Percentiles rank a stretch among this genome's conserved stretches.
Conservation (phyloP, 2,888 invertebrate species). For the Caenorhabditis japonica region DNA sequence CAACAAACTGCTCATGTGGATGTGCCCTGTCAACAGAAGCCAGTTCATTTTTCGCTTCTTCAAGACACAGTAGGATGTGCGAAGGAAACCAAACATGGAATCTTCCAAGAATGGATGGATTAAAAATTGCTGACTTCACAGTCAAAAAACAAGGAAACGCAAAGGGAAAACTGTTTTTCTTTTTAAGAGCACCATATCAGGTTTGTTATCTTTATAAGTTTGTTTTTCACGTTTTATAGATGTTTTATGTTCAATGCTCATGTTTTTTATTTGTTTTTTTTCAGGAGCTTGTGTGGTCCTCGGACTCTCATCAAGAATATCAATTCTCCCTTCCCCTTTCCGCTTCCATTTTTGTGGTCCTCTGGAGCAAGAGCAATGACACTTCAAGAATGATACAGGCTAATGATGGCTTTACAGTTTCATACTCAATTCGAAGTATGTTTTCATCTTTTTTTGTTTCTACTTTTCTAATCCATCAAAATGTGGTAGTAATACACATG, state of each 20-base stretch:
- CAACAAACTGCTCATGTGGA: conserved; percentile 67
- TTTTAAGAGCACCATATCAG: conserved; percentile 57
- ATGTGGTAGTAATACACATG: conserved; percentile 22
- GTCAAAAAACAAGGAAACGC: conserved; percentile 53
- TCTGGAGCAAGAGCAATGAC: conserved; percentile 56
- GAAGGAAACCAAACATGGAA: conserved; percentile 61
- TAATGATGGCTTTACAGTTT: conserved; percentile 60
- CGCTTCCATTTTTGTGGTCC: conserved; percentile 52
- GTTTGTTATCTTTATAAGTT: conserved; percentile 3
- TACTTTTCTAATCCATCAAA: conserved; percentile 36
- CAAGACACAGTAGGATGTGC: conserved; percentile 46
- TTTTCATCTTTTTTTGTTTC: conserved; percentile 1
- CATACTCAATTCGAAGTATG: conserved; percentile 49
- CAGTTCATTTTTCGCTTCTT: conserved; percentile 65
- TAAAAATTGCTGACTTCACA: conserved; percentile 53
- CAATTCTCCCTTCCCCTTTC: conserved; percentile 57
- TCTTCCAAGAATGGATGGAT: conserved; percentile 27
- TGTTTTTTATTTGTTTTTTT: conserved; percentile 6
- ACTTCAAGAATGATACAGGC: conserved; percentile 28
- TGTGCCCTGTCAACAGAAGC: conserved; percentile 56
- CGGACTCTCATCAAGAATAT: conserved; percentile 60
- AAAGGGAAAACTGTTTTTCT: conserved; percentile 60
- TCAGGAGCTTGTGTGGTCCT: conserved; percentile 64
- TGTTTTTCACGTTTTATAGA: neutral
- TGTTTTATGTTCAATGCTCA: neutral